These are phyloP conservation scores for Tamandua tetradactyla DNA, from an alignment of 2,797 vertebrate species.

Conservation along the genomic window DNA sequence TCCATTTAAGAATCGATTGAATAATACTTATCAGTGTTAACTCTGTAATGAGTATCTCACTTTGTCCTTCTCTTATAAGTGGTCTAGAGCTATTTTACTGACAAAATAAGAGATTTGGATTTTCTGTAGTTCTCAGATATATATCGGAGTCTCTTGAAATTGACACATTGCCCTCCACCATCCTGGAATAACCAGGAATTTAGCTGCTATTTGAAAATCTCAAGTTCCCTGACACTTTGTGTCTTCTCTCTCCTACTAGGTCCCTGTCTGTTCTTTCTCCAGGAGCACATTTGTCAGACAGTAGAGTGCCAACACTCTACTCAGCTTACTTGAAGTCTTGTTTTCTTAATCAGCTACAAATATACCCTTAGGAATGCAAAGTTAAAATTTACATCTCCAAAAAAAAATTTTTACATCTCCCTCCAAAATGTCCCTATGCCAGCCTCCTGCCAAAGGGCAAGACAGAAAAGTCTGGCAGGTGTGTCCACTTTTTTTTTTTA, in stretches of 20 bases:
- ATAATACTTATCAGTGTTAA: background rate
- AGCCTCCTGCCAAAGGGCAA: background rate
- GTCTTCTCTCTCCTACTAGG: background rate
- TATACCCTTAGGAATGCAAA: background rate
- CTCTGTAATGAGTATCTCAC: background rate
- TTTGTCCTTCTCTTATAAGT: slow-evolving; percentile 9
- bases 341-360: background rate
- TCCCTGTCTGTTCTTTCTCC: background rate
- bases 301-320: too few species aligned
- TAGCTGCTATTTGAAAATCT: background rate
- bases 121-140: background rate
- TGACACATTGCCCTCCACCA: background rate
- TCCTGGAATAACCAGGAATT: background rate
- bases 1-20: slow-evolving; percentile 1
- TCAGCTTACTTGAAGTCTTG: background rate
- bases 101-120: background rate
- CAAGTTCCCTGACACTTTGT: background rate
- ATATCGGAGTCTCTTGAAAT: background rate
- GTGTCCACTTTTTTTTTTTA: too few species aligned
- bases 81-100: background rate
- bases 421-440: background rate
- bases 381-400: background rate
- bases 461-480: background rate
- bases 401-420: background rate
- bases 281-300: background rate